These are phyloP conservation scores for Congeria kusceri DNA, from an alignment of 2,888 invertebrate genomes.

Conservation along the genomic window DNA sequence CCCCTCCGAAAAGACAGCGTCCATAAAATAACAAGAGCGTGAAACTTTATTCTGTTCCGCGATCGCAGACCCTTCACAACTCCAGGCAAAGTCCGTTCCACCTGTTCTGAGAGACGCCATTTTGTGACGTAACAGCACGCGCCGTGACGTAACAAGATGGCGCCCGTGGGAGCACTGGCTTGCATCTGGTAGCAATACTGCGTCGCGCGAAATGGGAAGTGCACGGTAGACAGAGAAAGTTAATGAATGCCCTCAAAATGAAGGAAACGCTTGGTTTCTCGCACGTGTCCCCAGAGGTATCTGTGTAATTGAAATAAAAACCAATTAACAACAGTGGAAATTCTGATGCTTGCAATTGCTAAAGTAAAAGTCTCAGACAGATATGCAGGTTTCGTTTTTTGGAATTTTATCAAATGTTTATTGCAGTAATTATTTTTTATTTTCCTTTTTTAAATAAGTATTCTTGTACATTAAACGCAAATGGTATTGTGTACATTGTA, in stretches of 20 bases:
- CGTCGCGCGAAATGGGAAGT: not conserved
- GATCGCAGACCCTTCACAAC: not conserved
- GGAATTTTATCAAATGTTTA: too few species aligned
- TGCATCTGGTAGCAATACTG: slow-evolving; percentile 9
- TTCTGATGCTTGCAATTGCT: too few species aligned
- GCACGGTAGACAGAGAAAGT: not conserved
- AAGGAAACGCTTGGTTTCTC: not conserved
- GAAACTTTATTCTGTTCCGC: slow-evolving; percentile 3
- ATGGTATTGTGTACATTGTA: too few species aligned
- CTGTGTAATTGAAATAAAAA: not conserved
- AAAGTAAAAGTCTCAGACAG: too few species aligned
- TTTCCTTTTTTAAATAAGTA: too few species aligned
- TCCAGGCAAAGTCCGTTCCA: slow-evolving; percentile 10
- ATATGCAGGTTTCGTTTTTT: too few species aligned
- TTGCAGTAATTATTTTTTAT: too few species aligned
- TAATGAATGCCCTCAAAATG: not conserved
- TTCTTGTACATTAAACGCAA: too few species aligned
- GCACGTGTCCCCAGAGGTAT: not conserved
- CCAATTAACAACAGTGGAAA: not conserved
- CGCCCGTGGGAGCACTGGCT: slow-evolving; percentile 34
- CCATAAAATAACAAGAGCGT: slow-evolving; percentile 3
- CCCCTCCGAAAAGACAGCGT: not conserved
- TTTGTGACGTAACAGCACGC: slow-evolving; percentile 56
- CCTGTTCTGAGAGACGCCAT: slow-evolving; percentile 24
- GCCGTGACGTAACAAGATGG: slow-evolving; percentile 57